Evolutionary conservation across 2,888 invertebrate genomes (phyloP), one percentile per base, ranked within the genome.

Genomic region (Caenorhabditis afra): DNA sequence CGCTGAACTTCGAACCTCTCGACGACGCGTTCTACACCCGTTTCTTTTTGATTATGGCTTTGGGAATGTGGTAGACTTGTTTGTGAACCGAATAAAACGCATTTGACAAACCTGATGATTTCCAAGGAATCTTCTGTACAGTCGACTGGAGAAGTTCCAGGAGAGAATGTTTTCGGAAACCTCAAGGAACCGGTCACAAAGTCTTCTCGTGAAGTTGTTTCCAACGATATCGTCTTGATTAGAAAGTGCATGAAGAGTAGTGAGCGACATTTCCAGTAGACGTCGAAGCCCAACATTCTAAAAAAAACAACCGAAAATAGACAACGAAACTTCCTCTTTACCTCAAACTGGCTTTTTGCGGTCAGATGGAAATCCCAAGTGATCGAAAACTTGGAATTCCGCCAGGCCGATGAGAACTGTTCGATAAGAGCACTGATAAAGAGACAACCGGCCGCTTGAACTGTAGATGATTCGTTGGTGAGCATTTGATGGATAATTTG

Each of bases 311-410:
- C n/a, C n/a, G n/a, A n/a, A n/a, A n/a, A n/a, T n/a, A 61, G 23
- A 37, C 7, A 18, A 16, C 8, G 39, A 49, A 20, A n/a, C n/a
- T n/a, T n/a, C n/a, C n/a, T n/a, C n/a, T 65, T 71, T 87, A 92
- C 93, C 92, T 96, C 95, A 92, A 96, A 96, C 49, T 94, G 93
- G 87, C 94, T 94, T 91, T 96, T 96, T 37, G 95, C 94, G 89
- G 93, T 93, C 87, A 94, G 94, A 91, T 96, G 96, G 41, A 94
- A 93, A 91, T 95, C 95, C 95, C 95, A 96, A 50, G 95, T 94
- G 58, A 96, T 92, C 7, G 95, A 95, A 12, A 95, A 94, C 91
- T 95, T 95, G 39, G 95, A 94, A 1, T 95, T 95, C 89, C 95
- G 94, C 0, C 94, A 94, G 4, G 95, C 94, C 37, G 93, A 94